A percentile compares a stretch with the other conserved stretches of the same genome.
Evolutionary conservation across 2,888 invertebrate species (phyloP).

Genomic region (Trachelus stipa): DNA sequence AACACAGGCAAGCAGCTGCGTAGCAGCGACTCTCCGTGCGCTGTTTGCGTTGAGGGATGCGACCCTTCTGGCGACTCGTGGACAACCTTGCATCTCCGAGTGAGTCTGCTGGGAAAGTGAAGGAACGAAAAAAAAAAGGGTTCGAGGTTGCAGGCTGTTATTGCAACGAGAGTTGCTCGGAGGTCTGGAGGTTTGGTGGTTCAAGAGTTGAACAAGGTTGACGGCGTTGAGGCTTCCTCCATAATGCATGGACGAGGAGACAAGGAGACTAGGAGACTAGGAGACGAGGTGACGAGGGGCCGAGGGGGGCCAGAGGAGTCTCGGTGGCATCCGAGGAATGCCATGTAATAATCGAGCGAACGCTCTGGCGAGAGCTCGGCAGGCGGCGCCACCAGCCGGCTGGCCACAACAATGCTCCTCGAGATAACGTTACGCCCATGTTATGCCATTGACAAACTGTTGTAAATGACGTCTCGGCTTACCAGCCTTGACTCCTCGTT

Average conservation of each 20-base stretch:
- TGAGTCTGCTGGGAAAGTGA: constrained; percentile 19
- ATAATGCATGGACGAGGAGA: background rate
- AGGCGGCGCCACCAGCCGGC: constrained; percentile 60
- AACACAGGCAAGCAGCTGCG: background rate
- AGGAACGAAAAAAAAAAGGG: constrained; percentile 16
- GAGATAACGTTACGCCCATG: constrained; percentile 3
- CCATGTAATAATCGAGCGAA: constrained; percentile 63
- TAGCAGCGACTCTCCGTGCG: background rate
- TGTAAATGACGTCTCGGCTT: background rate
- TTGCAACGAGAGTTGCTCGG: background rate
- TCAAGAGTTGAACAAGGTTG: background rate
- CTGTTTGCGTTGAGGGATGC: background rate
- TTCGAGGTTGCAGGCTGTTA: constrained; percentile 6
- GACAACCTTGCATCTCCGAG: background rate
- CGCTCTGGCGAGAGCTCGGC: constrained; percentile 48
- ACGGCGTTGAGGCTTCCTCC: background rate
- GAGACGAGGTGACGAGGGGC: background rate
- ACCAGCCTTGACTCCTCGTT: background rate
- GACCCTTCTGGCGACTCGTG: background rate
- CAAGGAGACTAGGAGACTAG: too few species aligned
- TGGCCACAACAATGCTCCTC: constrained; percentile 33
- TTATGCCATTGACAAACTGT: background rate
- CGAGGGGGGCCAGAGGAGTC: constrained; percentile 36
- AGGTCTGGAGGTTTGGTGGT: background rate
- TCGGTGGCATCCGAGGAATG: constrained; percentile 63